phyloP scores from a whole-genome alignment of 2,797 vertebrate species.

The Austrolebias charrua region DNA sequence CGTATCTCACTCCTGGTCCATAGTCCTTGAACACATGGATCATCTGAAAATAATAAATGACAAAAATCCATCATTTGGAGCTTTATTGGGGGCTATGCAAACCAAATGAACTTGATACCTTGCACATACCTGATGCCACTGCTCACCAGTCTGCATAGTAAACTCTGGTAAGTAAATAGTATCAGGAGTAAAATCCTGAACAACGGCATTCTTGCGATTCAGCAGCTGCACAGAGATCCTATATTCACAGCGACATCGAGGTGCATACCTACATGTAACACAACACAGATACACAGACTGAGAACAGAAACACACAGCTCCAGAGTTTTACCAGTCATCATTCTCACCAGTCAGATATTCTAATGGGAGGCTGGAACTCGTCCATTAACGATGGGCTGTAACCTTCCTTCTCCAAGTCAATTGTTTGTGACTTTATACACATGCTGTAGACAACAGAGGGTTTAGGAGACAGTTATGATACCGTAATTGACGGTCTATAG shows the following conservation, averaged over 20 bases:
- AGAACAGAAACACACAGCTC: not conserved
- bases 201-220: slow-evolving; percentile 56
- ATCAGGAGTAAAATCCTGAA: slow-evolving; percentile 76
- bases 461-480: not conserved
- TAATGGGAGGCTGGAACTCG: slow-evolving; percentile 82
- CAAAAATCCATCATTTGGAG: not conserved
- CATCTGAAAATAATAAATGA: slow-evolving; percentile 69
- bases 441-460: slow-evolving; percentile 61
- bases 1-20: slow-evolving; percentile 83
- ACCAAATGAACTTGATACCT: not conserved
- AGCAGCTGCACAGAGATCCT: slow-evolving; percentile 81
- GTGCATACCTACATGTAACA: slow-evolving; percentile 85
- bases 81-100: not conserved
- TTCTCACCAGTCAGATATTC: slow-evolving; percentile 89
- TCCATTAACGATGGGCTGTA: slow-evolving; percentile 86
- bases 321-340: not conserved
- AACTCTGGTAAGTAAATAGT: slow-evolving; percentile 83
- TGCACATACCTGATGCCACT: slow-evolving; percentile 82
- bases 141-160: slow-evolving; percentile 68
- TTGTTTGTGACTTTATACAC: slow-evolving; percentile 85
- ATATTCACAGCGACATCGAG: slow-evolving; percentile 83
- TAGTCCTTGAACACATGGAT: slow-evolving; percentile 87
- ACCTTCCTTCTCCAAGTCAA: slow-evolving; percentile 81
- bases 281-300: not conserved
- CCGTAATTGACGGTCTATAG: no score